Evolutionary conservation across 2,797 vertebrate species (phyloP), one percentile per base, ranked within the genome.

Genomic region (Sebastes oblongus): DNA sequence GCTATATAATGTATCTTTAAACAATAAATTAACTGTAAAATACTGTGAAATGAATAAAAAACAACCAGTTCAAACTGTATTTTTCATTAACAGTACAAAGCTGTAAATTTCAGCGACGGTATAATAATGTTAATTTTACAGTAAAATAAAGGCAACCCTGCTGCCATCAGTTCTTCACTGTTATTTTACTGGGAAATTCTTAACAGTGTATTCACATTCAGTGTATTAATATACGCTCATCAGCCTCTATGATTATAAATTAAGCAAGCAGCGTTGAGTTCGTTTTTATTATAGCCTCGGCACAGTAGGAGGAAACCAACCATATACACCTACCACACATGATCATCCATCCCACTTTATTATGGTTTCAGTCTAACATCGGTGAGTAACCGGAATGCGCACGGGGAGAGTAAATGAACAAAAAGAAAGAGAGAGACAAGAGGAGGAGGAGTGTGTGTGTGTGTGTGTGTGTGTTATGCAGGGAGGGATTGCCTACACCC

Each of bases 301-400:
- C 18, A 16, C 30, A 30, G 11, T 25, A 27, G 54, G 34, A 66
- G 69, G 66, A 72, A 85, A 70, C 14, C 61, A 86, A 69, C 62
- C 55, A 34, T 54, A 34, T 50, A 29, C 59, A 75, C 75, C 65
- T 24, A n/a, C 46, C 8, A n/a, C 20, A 46, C 59, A 36, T 13
- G 12, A 56, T 66, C 84, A 90, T 91, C 82, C 85, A 85, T 94
- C 86, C 81, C 83, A 86, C 79, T 70, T 87, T 24, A 54, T 39
- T n/a, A 54, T 46, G 77, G 46, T 80, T 81, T 81, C 71, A 72
- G 36, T 66, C 30, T 70, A 50, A 55, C 58, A 65, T 69, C 34
- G 55, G 24, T 25, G 80, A 64, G 67, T 71, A 69, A 86, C 60
- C 65, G 22, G 27, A 78, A 67, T 66, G 62, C 36, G 24, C 77